Evolutionary conservation across 2,113 vertebrate species (phyloP), one percentile per base, ranked within the genome.

Genomic region (Mesembrinibis cayennensis): DNA sequence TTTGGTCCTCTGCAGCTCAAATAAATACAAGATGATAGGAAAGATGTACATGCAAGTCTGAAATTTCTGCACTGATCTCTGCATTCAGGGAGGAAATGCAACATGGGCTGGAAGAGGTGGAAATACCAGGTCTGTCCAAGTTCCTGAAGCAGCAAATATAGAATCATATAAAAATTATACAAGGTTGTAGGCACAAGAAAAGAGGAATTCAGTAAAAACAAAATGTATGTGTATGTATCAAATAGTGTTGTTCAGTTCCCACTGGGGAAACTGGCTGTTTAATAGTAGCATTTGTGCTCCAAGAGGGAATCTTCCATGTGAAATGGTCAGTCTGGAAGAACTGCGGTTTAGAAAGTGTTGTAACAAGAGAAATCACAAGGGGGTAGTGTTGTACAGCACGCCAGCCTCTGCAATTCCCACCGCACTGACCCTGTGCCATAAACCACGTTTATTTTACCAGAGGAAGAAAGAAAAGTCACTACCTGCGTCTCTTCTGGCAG

Each of bases 321-420:
- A 82, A 81, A 65, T 34, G 63, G 73, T 67, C 69, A 53, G 18
- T 34, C 27, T 49, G 91, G 56, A 78, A 82, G 32, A 73, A 22
- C 20, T 58, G 74, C 2, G 1, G 50, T 53, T 94, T 50, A 83
- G n/a, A 36, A 58, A 66, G 86, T 90, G 92, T 76, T 69, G 95
- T 97, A 96, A 97, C 95, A 34, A 94, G 66, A 94, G 87, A 93
- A 95, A 97, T 98, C 98, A 97, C 98, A 98, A 98, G 98, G 96
- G 98, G 98, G 98, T 97, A 96, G 97, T 97, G 95, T 98, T 98
- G 97, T 19, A 97, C 96, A 98, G 95, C 65, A 13, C 91, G 97
- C 90, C 55, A 52, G 71, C 76, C 18, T 82, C 95, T 93, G 65
- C 40, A 34, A 47, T 77, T 89, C 69, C 82, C 88, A 56, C 94